A percentile compares a stretch with the other conserved stretches of the same genome.
Evolutionary conservation across 2,888 invertebrate species (phyloP).

Genomic region (Oxycera nigricornis): DNA sequence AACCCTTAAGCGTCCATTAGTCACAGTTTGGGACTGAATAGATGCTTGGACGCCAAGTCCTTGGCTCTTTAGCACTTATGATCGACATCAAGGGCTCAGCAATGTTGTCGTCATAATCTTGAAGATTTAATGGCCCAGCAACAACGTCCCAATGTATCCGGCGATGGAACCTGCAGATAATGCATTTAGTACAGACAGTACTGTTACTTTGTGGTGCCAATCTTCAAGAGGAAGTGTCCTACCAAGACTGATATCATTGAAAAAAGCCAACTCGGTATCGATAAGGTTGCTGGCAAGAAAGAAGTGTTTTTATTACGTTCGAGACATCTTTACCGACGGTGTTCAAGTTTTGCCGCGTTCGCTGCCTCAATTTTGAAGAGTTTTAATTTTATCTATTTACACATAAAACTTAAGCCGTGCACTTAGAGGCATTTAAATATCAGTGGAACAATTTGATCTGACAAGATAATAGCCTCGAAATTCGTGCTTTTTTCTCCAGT

Average conservation of each 20-base stretch:
- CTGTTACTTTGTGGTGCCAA: background rate
- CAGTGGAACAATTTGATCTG: background rate
- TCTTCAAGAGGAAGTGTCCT: background rate
- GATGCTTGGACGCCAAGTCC: background rate
- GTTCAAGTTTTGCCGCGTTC: background rate
- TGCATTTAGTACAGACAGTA: background rate
- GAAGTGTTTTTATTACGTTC: no score
- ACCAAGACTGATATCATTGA: background rate
- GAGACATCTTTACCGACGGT: background rate
- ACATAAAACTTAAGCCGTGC: background rate
- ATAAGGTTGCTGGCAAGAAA: background rate
- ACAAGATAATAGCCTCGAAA: background rate
- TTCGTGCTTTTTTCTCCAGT: background rate
- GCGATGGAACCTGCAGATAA: background rate
- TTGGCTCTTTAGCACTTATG: background rate
- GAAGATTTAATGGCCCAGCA: conserved; percentile 19
- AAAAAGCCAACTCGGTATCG: background rate
- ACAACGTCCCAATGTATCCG: background rate
- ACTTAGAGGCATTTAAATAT: background rate
- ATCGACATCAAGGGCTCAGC: background rate
- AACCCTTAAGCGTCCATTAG: no score
- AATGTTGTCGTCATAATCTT: conserved; percentile 2
- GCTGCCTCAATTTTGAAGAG: background rate
- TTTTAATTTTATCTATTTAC: background rate
- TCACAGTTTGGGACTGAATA: background rate